Evolutionary conservation across 2,113 vertebrate species (phyloP), one percentile per base, ranked within the genome.

Genomic region (Muscicapa adusta): DNA sequence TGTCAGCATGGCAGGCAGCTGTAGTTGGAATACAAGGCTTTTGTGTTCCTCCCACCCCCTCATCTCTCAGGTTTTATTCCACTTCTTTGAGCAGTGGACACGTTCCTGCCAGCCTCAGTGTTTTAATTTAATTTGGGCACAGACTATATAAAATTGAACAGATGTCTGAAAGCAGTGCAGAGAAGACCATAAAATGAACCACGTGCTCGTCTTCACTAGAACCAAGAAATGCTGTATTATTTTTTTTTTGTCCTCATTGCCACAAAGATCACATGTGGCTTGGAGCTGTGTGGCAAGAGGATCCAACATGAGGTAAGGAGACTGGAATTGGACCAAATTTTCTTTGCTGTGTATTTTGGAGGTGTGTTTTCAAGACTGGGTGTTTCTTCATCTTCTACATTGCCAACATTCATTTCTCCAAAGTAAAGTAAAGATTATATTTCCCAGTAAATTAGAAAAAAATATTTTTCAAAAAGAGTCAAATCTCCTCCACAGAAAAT

Each of bases 41-140:
- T 95, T 66, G 51, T 74, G 58, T 80, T 71, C 61, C 43, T 67
- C 63, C 81, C 62, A 7, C 28, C 73, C 58, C 12, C 61, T 66
- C 47, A 45, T 51, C 68, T 60, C 91, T 80, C 33, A 56, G 54
- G 51, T 94, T 93, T 91, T 88, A 77, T 75, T 88, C 61, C 38
- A 73, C 54, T 96, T 91, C 90, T 83, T 96, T 77, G 91, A 94
- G 70, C 81, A 93, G 87, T 65, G 54, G 89, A 85, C 85, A 82
- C 6, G 4, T 79, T 88, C 47, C 77, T 94, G 71, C 51, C 88
- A 79, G 71, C 67, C 58, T 74, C 68, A 51, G 48, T 70, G 53
- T 53, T 89, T 84, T 65, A 77, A 40, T 91, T 94, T 85, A 65
- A 85, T 92, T 79, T 91, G 62, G 43, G 54, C 62, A 85, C n/a